These are phyloP conservation scores for Epicampocera succincta DNA, from an alignment of 2,888 invertebrate species.

Conservation along the genomic window DNA sequence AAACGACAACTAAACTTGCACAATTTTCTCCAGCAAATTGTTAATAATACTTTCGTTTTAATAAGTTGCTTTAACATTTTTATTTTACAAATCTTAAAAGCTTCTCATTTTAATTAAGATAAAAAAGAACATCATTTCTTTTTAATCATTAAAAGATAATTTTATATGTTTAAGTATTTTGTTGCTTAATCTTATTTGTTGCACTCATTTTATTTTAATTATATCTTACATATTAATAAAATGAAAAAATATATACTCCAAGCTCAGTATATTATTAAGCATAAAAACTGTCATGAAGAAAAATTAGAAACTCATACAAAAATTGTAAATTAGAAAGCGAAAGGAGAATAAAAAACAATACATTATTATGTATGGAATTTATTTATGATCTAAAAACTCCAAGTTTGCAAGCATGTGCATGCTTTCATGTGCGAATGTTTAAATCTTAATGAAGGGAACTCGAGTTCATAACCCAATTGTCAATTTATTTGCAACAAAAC, in stretches of 20 bases:
- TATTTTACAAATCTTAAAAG: conserved; percentile 16
- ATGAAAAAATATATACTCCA: neutral
- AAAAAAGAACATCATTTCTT: neutral
- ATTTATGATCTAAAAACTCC: conserved; percentile 63
- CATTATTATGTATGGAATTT: conserved; percentile 35
- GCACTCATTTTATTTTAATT: conserved; percentile 2
- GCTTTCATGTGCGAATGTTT: neutral
- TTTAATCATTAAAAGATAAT: conserved; percentile 20
- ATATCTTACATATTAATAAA: neutral
- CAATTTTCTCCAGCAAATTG: neutral
- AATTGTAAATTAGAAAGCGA: conserved; percentile 31
- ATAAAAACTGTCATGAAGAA: neutral
- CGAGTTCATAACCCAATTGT: no score
- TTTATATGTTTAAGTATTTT: neutral
- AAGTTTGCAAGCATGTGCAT: neutral
- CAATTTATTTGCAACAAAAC: no score
- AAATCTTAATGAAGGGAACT: neutral
- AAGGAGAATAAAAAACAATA: conserved; percentile 9
- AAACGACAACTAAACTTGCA: conserved; percentile 9
- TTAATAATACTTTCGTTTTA: conserved; percentile 47
- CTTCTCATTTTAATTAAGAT: neutral
- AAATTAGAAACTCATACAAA: conserved; percentile 14
- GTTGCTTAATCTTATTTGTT: conserved; percentile 7
- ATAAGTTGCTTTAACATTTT: neutral
- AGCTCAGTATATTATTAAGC: neutral